Evolutionary conservation across 2,113 vertebrate genomes (phyloP).

Genomic region (Callopanchax toddi): DNA sequence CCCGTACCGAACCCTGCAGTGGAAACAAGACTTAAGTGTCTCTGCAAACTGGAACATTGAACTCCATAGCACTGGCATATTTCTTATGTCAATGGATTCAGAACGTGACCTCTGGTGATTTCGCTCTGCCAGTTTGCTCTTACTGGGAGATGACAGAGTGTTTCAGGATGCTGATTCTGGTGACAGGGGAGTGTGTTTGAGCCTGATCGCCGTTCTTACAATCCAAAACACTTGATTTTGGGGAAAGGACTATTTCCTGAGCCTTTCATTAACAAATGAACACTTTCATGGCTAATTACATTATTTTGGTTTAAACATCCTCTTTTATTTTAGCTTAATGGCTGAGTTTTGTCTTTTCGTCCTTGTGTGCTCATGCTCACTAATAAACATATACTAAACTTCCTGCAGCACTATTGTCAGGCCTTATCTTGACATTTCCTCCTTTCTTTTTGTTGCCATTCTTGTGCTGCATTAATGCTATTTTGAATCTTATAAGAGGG

Average conservation of each 20-base stretch:
- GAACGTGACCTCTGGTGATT: slow-evolving; percentile 28
- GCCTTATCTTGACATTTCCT: slow-evolving; percentile 39
- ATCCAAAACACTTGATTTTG: slow-evolving; percentile 55
- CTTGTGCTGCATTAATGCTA: slow-evolving; percentile 9
- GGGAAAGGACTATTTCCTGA: slow-evolving; percentile 49
- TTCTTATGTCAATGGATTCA: slow-evolving; percentile 53
- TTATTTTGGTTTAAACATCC: slow-evolving; percentile 46
- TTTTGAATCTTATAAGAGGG: slow-evolving; percentile 24
- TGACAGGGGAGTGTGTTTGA: slow-evolving; percentile 47
- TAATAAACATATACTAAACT: neutral
- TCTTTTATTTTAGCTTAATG: slow-evolving; percentile 27
- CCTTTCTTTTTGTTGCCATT: slow-evolving; percentile 7
- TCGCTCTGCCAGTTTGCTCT: slow-evolving; percentile 47
- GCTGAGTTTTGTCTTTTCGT: slow-evolving; percentile 7
- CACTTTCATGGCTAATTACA: slow-evolving; percentile 16
- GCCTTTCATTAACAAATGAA: slow-evolving; percentile 43
- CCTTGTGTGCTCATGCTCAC: slow-evolving; percentile 10
- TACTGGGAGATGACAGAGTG: slow-evolving; percentile 41
- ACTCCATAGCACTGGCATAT: slow-evolving; percentile 52
- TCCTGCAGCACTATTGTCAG: slow-evolving; percentile 41
- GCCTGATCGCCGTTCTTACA: slow-evolving; percentile 67
- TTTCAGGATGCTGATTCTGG: slow-evolving; percentile 29
- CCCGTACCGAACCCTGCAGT: too few relatives aligned
- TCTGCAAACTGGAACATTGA: slow-evolving; percentile 52
- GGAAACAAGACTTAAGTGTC: too few relatives aligned